phyloP scores from a whole-genome alignment of 2,888 invertebrate species.

The Apotomis turbidana region DNA sequence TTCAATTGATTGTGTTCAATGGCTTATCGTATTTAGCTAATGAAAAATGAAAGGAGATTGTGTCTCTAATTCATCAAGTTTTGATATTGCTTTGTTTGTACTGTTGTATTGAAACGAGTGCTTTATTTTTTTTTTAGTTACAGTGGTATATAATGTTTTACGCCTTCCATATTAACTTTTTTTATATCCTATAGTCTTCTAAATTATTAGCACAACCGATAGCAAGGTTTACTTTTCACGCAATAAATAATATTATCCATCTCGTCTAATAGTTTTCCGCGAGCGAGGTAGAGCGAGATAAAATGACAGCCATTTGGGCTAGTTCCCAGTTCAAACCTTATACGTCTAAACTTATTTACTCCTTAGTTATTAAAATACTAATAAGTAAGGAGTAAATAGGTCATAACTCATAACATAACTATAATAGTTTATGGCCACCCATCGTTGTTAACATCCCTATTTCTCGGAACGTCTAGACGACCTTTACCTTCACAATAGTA shows the following conservation, averaged over 20 bases:
- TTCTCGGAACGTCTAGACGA: slow-evolving; percentile 10
- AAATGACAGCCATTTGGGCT: background rate
- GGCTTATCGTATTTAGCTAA: slow-evolving; percentile 24
- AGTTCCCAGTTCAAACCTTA: too few species aligned
- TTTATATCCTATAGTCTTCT: too few species aligned
- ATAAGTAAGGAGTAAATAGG: background rate
- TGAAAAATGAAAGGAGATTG: slow-evolving; percentile 16
- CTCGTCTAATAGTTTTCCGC: too few species aligned
- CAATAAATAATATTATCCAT: too few species aligned
- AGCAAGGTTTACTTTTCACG: too few species aligned
- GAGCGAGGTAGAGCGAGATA: background rate
- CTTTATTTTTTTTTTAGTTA: too few species aligned
- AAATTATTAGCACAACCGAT: too few species aligned
- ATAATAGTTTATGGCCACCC: background rate
- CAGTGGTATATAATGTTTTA: too few species aligned
- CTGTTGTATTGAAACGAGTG: too few species aligned
- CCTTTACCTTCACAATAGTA: slow-evolving; percentile 9
- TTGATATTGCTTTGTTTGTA: background rate
- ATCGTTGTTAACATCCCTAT: slow-evolving; percentile 8
- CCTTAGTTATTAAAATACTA: background rate
- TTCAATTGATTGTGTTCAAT: slow-evolving; percentile 28
- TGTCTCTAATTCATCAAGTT: slow-evolving; percentile 2
- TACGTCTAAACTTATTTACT: background rate
- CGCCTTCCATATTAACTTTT: too few species aligned
- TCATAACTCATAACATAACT: background rate